These are phyloP conservation scores for Drosophila dunni DNA, from an alignment of 1,140 invertebrate species.

Conservation along the genomic window DNA sequence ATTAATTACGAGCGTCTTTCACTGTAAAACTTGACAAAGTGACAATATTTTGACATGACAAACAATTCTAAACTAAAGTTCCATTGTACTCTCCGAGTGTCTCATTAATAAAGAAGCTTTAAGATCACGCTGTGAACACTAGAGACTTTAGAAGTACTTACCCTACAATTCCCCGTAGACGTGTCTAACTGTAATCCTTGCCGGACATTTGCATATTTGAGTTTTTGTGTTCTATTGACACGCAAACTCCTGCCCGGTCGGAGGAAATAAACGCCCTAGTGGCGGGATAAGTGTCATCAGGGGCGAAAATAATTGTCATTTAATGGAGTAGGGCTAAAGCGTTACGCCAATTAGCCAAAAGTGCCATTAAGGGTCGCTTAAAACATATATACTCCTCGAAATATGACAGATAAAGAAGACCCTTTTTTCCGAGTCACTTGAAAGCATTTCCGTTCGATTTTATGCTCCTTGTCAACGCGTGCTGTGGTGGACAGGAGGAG, in stretches of 20 bases:
- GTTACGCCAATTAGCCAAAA: constrained; percentile 48
- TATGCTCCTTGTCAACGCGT: constrained; percentile 23
- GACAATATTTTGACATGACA: constrained; percentile 67
- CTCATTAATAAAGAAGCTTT: constrained; percentile 69
- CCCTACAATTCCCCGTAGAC: background rate
- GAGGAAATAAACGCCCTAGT: background rate
- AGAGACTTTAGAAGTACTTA: constrained; percentile 38
- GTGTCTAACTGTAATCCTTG: constrained; percentile 50
- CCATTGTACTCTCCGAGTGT: constrained; percentile 53
- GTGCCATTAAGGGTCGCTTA: constrained; percentile 35
- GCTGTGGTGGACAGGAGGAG: background rate
- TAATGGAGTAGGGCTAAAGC: constrained; percentile 33
- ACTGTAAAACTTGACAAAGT: background rate
- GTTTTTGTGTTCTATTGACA: constrained; percentile 57
- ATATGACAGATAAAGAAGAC: constrained; percentile 9
- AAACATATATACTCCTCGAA: background rate
- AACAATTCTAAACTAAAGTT: constrained; percentile 47
- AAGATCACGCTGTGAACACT: constrained; percentile 13
- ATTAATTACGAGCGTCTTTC: constrained; percentile 71
- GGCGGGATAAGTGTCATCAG: constrained; percentile 45
- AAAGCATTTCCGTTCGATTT: constrained; percentile 31
- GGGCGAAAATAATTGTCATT: constrained; percentile 56
- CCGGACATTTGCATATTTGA: constrained; percentile 66
- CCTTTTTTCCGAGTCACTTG: constrained; percentile 13
- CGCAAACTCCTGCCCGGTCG: constrained; percentile 34